Evolutionary conservation across 1,140 invertebrate species (phyloP), one percentile per base, ranked within the genome.

Genomic region (Nephila pilipes): DNA sequence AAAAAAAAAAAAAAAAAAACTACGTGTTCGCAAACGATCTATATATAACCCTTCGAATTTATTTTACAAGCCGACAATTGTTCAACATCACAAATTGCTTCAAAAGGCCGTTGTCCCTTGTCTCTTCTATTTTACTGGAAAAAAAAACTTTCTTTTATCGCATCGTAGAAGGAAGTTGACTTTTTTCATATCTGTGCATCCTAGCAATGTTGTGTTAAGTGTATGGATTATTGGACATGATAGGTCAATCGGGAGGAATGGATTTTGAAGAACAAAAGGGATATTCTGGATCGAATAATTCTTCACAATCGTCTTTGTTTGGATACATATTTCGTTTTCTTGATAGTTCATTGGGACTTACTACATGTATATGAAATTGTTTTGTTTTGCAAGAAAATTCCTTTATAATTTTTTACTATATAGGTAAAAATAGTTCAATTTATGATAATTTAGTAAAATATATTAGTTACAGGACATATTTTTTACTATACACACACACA

Each of bases 71-170:
- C 38, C 36, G 46, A 55, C 38, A 54, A 55, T 81, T 81, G 46
- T 81, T 54, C 46, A 54, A 8, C 46, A 54, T 25, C 38, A 46
- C n/a, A 54, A 81, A 55, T 55, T 55, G 80, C 29, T 87, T 60
- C 18, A 87, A 87, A 38, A 87, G 85, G 57, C 55, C 57, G 29
- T 87, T 87, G 85, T 87, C 85, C 85, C 85, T n/a, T 10, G 3
- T 87, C 36, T 20, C 57, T 87, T 87, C 36, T 38, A n/a, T 75
- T 10, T 29, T 69, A 69, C 29, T 69, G n/a, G 29, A 18, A 36
- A 87, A 32, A 20, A 22, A n/a, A 10, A n/a, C 10, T 60, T 87
- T 87, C 22, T 87, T 87, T 54, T 18, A 54, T 55, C 80, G 46
- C 22, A 20, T 46, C 8, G 12, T 16, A 55, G 20, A 55, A 81